Evolutionary conservation across 2,888 invertebrate genomes (phyloP), one percentile per base, ranked within the genome.

Genomic region (Fragum fragum): DNA sequence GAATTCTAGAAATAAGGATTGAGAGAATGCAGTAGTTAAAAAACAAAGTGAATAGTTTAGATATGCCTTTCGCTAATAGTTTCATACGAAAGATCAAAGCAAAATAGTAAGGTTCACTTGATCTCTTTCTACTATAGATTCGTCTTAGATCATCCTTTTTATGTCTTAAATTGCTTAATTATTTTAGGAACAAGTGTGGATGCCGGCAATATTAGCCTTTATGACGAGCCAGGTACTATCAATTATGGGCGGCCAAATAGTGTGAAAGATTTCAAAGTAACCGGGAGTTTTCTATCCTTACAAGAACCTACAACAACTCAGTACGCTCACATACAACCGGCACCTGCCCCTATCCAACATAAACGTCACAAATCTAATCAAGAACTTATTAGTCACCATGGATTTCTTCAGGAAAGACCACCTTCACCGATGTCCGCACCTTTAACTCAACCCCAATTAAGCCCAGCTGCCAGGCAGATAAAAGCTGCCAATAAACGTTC

Each of bases 281-380:
- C 59, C 1, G 71, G 68, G 7, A 77, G 81, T 52, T 66, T 74
- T 1, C 21, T 71, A 5, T 81, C 81, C 9, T 39, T 81, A 9
- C 42, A 66, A 32, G 75, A 32, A 11, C 63, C 57, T 11, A 23
- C 55, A 29, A 75, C 72, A 16, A 55, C 57, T 39, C 72, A 76
- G 47, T 76, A 80, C 53, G 52, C 75, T n/a, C 76, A 80, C 42
- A 32, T 80, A 36, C 72, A 72, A 18, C 80, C 76, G 14, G 52
- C 52, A 55, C 74, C 79, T 1, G 71, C 71, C 23, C 74, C 74
- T 2, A 55, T 73, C 21, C 73, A 77, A 14, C 81, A 76, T 63
- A 59, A 76, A 2, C 26, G 77, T 47, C 81, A 81, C 66, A 26
- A 36, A 18, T 81, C 81, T 42, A 77, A 81, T 28, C 69, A 66